Evolutionary conservation across 1,140 invertebrate genomes (phyloP), one percentile per base, ranked within the genome.

Genomic region (Trichonephila clavata): DNA sequence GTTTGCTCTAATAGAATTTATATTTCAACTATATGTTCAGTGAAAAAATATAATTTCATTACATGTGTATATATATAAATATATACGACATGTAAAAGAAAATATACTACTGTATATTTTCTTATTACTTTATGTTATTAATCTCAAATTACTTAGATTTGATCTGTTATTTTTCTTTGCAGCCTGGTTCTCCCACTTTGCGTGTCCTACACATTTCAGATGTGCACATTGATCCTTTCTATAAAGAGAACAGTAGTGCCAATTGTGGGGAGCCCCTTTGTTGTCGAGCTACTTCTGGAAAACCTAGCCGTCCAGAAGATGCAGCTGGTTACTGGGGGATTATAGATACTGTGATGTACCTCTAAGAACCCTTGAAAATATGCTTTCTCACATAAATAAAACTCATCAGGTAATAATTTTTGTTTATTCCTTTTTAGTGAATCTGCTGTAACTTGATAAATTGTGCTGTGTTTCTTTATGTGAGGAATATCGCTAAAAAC

Each of bases 141-240:
- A 1, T 50, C 43, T 50, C 43, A 50, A 50, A 50, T 50, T 10
- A 50, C 43, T 8, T 50, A 50, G 39, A 21, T 21, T 43, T 43
- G 13, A 89, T 61, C 1, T 16, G 4, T 32, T 77, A 2, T 77
- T 77, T 20, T 32, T 18, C 16, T 61, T 16, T 77, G 10, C 20
- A 94, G 93, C 81, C 63, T 80, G 97, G 96, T 77, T 97, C 97
- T 0, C 97, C 98, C 1, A 97, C 97, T 27, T 98, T 98, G 95
- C 98, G 98, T 96, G 98, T 99, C 8, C 96, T 99, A 8, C 98
- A 99, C 95, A 97, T 99, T 83, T 98, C 98, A 0, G 98, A 99
- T 95, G 99, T 98, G 0, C 98, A 99, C 95, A 98, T 98, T 95
- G 98, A 99, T 96, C 98, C 98, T 0, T 98, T 98, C 95, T 99